Base-by-base conservation (phyloP, 30 jellyfish, hydroid and myxozoan species). In the Chrysaora quinquecirrha region DNA sequence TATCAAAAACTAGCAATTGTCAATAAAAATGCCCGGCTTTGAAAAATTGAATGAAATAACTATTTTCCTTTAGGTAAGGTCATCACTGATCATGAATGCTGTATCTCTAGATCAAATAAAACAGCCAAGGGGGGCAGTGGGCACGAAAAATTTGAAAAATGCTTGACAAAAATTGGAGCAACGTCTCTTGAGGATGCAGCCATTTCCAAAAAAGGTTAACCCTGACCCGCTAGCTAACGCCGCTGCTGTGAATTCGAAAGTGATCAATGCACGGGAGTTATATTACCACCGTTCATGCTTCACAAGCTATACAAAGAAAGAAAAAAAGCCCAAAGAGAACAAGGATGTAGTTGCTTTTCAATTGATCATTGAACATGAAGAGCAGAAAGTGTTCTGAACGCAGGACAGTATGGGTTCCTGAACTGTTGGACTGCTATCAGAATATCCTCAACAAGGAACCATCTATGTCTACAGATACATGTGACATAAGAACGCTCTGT, bases 371-470 rank as follows among this genome's bases (percentile, higher is more conserved):
- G 78, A 65, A 65, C 78, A 65, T 65, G 30, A 23, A 65, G 60
- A 65, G 78, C 1, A 3, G 78, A 65, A 65, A 65, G 78, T 65
- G 78, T 65, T 65, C 78, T 27, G 54, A 65, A 65, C 78, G 54
- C 25, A 65, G 78, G 78, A 65, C 78, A 27, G 16, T 65, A 24
- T 49, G 78, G 78, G 78, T 65, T 65, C 78, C 78, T 65, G 83
- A 35, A 35, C 22, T 48, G 69, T 48, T 71, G 23, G 83, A 71
- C 74, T 1, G 83, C 22, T 71, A 35, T 38, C 69, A 35, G 69
- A 48, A 71, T 35, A 48, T 71, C 46, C 35, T 19, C 46, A 71
- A 71, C 46, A 71, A 71, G 33, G 71, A 38, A 35, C 83, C 50
- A 32, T 69, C 81, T 69, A 33, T 34, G 65, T 69, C 65, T 69